Conservation (phyloP, 2,113 vertebrate species). For the Pelmatolapia mariae region DNA sequence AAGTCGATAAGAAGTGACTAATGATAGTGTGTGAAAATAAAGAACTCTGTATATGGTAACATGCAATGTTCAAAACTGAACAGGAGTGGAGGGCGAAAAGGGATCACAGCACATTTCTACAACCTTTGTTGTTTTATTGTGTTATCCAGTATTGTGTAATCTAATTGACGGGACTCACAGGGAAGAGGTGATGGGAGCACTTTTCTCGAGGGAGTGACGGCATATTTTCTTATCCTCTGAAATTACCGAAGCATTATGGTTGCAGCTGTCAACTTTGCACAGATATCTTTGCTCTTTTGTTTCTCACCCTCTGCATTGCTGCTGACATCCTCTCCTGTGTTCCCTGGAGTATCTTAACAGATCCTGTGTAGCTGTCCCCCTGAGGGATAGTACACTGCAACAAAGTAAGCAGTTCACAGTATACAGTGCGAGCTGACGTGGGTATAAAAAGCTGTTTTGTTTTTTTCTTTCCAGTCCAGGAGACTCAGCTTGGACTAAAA, state of each 20-base stretch:
- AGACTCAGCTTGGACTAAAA: background rate
- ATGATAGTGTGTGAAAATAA: background rate
- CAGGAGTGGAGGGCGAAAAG: background rate
- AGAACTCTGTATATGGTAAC: background rate
- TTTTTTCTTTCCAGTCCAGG: background rate
- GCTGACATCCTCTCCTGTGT: background rate
- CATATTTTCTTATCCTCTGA: background rate
- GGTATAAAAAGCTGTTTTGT: background rate
- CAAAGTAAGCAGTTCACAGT: background rate
- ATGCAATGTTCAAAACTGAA: background rate
- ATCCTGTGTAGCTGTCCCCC: background rate
- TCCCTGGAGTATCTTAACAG: background rate
- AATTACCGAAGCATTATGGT: background rate
- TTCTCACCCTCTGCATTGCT: background rate
- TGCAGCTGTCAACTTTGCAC: background rate
- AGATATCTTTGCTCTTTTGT: background rate
- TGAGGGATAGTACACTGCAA: background rate
- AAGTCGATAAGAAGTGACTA: background rate
- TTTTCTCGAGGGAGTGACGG: background rate
- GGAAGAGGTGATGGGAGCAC: background rate
- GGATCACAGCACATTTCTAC: background rate
- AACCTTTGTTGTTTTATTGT: background rate
- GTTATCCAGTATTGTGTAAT: background rate
- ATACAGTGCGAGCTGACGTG: background rate
- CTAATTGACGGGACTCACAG: background rate